These are phyloP conservation scores for Micrasema minimum DNA, from an alignment of 1,140 invertebrate genomes.

Conservation along the genomic window DNA sequence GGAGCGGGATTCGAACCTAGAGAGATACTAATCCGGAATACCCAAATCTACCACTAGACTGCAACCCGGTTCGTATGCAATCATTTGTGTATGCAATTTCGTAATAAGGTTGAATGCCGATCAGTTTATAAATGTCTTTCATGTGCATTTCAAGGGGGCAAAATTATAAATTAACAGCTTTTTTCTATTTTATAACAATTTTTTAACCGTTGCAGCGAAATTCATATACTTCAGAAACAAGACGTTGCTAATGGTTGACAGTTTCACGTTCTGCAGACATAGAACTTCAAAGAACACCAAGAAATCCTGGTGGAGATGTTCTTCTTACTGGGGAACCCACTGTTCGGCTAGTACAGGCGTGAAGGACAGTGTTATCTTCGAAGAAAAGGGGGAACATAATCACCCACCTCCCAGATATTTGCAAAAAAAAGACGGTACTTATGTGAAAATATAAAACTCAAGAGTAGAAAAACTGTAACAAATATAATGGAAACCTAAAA, in stretches of 20 bases:
- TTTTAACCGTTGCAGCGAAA: constrained; percentile 3
- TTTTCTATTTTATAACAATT: constrained; percentile 1
- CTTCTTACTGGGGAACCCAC: constrained; percentile 9
- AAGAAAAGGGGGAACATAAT: constrained; percentile 9
- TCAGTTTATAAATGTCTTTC: no score
- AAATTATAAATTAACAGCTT: no score
- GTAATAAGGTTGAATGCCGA: no score
- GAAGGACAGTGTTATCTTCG: background rate
- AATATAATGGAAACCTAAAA: no score
- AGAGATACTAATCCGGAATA: no score
- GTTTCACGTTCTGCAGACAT: constrained; percentile 6
- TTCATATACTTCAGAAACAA: constrained; percentile 8
- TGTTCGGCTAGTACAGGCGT: constrained; percentile 4
- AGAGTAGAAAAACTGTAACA: no score
- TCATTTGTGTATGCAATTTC: no score
- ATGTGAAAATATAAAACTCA: constrained; percentile 7
- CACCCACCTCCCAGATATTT: constrained; percentile 4
- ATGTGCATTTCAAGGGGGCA: no score
- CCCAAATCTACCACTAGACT: no score
- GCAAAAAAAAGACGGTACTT: background rate
- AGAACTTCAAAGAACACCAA: background rate
- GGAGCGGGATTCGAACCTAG: no score
- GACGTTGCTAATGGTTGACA: constrained; percentile 24
- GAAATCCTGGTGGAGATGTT: constrained; percentile 17
- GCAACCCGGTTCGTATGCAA: no score